phyloP scores from a whole-genome alignment of 2,888 invertebrate species.

The Oscheius sp. region DNA sequence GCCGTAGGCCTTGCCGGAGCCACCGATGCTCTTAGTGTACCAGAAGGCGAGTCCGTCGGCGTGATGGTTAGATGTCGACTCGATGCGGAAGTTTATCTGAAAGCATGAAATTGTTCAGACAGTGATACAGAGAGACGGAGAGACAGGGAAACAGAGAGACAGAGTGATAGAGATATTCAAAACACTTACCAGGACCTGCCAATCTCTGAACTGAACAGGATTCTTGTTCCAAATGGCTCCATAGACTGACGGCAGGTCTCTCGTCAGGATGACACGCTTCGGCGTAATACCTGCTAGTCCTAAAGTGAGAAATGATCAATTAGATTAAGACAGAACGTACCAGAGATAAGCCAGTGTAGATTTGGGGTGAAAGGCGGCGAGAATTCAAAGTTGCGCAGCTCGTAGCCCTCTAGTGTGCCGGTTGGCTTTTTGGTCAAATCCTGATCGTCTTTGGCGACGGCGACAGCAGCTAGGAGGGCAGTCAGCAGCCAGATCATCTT shows the following conservation, averaged over 20 bases:
- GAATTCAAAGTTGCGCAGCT: slow-evolving; percentile 2
- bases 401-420: background rate
- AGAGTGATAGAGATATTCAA: background rate
- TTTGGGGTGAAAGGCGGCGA: slow-evolving; percentile 17
- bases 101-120: background rate
- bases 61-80: background rate
- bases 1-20: slow-evolving; percentile 30
- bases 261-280: slow-evolving; percentile 19
- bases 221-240: slow-evolving; percentile 36
- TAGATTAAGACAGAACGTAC: background rate
- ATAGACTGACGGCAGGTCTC: slow-evolving; percentile 11
- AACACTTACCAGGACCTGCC: slow-evolving; percentile 24
- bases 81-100: slow-evolving; percentile 30
- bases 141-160: background rate
- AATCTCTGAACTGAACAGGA: slow-evolving; percentile 23
- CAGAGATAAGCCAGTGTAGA: slow-evolving; percentile 11
- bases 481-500: too few species aligned
- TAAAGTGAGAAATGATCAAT: background rate
- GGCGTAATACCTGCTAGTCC: slow-evolving; percentile 29
- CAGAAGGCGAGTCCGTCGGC: slow-evolving; percentile 37
- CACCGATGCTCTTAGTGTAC: slow-evolving; percentile 18
- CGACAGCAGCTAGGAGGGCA: background rate
- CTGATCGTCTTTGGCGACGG: background rate
- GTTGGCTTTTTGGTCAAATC: background rate
- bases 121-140: background rate